These are phyloP conservation scores for Halictus ligatus DNA, from an alignment of 2,888 invertebrate species.

Conservation along the genomic window DNA sequence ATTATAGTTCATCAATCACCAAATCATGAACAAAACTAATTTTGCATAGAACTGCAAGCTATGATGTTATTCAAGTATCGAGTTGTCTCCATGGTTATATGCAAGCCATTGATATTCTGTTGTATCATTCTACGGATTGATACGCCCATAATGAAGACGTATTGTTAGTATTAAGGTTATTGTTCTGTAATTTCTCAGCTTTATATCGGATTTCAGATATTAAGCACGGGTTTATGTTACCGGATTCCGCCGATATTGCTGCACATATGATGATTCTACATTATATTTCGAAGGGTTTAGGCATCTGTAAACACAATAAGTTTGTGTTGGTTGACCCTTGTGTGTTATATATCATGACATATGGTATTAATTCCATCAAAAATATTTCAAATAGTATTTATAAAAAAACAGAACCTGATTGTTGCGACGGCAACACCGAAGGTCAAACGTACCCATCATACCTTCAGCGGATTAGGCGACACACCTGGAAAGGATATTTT, in stretches of 20 bases:
- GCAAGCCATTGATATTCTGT: not conserved
- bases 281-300: not conserved
- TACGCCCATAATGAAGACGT: not conserved
- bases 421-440: too few species aligned
- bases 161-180: not conserved
- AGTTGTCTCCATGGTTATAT: not conserved
- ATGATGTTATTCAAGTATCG: not conserved
- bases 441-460: too few species aligned
- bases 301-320: not conserved
- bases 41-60: not conserved
- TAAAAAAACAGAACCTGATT: too few species aligned
- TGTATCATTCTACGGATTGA: not conserved
- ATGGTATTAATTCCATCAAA: too few species aligned
- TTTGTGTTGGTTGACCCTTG: not conserved
- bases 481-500: too few species aligned
- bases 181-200: not conserved
- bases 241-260: not conserved
- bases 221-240: not conserved
- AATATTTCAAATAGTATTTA: too few species aligned
- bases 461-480: too few species aligned
- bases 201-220: constrained; percentile 9
- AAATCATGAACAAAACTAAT: not conserved
- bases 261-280: not conserved
- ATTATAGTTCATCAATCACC: not conserved
- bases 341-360: too few species aligned